Evolutionary conservation across 2,888 invertebrate species (phyloP).

Genomic region (Zonitis immaculata): DNA sequence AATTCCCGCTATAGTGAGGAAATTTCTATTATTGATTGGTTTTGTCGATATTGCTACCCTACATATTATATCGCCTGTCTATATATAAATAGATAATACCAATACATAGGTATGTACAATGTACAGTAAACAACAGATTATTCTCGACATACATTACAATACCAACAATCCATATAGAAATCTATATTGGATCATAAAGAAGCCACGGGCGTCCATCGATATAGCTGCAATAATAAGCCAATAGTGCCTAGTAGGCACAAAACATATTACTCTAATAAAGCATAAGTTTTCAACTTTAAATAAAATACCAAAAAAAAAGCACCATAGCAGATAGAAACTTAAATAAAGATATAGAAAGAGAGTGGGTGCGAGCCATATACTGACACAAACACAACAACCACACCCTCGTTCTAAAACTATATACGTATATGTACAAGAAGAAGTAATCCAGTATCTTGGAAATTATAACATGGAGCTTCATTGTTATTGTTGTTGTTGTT

Average conservation of each 20-base stretch:
- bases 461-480: neutral
- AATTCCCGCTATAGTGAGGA: neutral
- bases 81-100: no score
- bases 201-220: conserved; percentile 5
- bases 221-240: conserved; percentile 3
- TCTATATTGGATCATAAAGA: conserved; percentile 2
- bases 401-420: neutral
- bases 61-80: no score
- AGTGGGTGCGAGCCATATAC: neutral
- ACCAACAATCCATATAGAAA: no score
- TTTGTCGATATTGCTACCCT: neutral
- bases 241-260: conserved; percentile 4
- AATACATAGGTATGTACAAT: no score
- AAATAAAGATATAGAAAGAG: neutral
- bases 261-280: conserved; percentile 5
- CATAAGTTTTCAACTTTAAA: no score
- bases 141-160: neutral
- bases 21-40: neutral
- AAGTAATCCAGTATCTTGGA: neutral
- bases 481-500: no score
- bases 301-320: no score
- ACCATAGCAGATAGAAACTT: no score
- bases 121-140: neutral
- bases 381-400: neutral
- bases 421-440: no score